Percentiles rank a stretch among this genome's conserved stretches.
Conservation (phyloP, 2,888 invertebrate species). For the Masnerella sp. region DNA sequence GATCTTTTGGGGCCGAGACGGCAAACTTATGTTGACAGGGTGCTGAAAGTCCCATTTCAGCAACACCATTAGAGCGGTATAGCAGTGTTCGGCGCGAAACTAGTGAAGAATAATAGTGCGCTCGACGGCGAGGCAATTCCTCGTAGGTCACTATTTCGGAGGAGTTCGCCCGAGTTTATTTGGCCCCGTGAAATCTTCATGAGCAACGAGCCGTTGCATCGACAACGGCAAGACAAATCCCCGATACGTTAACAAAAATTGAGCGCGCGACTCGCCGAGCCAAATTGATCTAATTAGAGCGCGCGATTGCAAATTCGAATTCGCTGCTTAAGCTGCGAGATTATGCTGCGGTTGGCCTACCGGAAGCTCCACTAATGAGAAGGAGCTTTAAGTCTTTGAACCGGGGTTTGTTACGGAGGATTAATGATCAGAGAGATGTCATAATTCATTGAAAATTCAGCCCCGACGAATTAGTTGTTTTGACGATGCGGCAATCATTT, state of each 20-base stretch:
- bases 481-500: constrained; percentile 24
- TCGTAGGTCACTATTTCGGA: constrained; percentile 61
- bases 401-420: constrained; percentile 53
- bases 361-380: constrained; percentile 57
- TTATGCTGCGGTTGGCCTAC: constrained; percentile 58
- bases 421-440: constrained; percentile 59
- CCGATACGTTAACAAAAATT: constrained; percentile 44
- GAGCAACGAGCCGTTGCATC: constrained; percentile 36
- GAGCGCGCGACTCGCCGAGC: constrained; percentile 18
- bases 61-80: constrained; percentile 53
- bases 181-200: constrained; percentile 54
- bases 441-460: constrained; percentile 53
- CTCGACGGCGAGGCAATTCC: constrained; percentile 60
- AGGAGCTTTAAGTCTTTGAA: constrained; percentile 59
- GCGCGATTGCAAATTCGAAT: constrained; percentile 54
- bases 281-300: constrained; percentile 55
- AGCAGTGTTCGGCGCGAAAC: constrained; percentile 46
- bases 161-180: constrained; percentile 59
- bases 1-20: constrained; percentile 18
- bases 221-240: constrained; percentile 52
- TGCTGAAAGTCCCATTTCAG: constrained; percentile 44
- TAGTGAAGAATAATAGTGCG: constrained; percentile 68
- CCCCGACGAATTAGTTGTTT: constrained; percentile 46
- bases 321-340: constrained; percentile 55
- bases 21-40: constrained; percentile 53